Evolutionary conservation across 2,888 invertebrate genomes (phyloP).

Genomic region (Lasioglossum oenotherae): DNA sequence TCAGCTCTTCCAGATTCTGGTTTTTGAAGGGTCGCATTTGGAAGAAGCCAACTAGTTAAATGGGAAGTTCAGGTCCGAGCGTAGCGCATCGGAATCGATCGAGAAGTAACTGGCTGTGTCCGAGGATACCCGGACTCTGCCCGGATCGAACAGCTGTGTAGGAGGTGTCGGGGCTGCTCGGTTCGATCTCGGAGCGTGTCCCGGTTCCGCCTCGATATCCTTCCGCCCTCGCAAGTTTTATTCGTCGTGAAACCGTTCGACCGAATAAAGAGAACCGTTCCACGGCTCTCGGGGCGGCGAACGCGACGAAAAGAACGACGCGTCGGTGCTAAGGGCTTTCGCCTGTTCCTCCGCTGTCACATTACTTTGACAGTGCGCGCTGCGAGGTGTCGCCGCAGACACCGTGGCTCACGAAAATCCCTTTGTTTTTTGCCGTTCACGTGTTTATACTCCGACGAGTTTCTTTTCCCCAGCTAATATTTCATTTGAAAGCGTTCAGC

Average conservation of each 20-base stretch:
- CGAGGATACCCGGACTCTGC: not conserved
- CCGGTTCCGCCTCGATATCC: conserved; percentile 26
- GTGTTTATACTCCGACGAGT: conserved; percentile 21
- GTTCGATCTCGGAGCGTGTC: conserved; percentile 10
- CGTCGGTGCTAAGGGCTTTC: conserved; percentile 65
- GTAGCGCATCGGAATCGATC: not conserved
- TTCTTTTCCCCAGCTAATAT: not conserved
- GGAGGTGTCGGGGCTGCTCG: not conserved
- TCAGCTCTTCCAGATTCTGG: not conserved
- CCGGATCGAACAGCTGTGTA: not conserved
- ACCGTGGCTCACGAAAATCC: conserved; percentile 29
- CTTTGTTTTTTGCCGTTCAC: conserved; percentile 16
- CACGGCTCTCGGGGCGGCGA: conserved; percentile 20
- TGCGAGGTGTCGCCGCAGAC: conserved; percentile 60
- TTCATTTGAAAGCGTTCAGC: not conserved
- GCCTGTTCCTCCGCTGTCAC: conserved; percentile 80
- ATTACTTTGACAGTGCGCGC: conserved; percentile 77
- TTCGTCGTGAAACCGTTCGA: conserved; percentile 40
- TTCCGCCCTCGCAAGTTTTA: conserved; percentile 22
- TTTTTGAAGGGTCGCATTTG: not conserved
- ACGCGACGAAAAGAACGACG: conserved; percentile 30
- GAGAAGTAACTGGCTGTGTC: not conserved
- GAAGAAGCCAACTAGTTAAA: not conserved
- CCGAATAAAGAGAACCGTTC: conserved; percentile 37
- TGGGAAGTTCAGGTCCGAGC: not conserved